phyloP scores from a whole-genome alignment of 2,113 vertebrate genomes.

The Ptyas mucosa region DNA sequence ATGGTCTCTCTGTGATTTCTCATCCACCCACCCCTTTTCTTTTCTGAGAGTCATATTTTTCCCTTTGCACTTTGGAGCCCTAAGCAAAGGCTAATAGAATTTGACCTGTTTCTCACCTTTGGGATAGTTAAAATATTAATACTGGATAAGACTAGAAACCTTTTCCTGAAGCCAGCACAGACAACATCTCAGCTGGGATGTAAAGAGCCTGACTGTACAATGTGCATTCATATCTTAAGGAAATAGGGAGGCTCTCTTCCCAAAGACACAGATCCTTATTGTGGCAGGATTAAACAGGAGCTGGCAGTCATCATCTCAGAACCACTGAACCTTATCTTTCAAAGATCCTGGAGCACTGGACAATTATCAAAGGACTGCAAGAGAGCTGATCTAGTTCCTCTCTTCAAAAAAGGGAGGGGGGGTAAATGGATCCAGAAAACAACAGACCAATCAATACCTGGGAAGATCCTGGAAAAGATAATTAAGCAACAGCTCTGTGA shows the following conservation, averaged over 20 bases:
- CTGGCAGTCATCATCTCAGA: too few species aligned
- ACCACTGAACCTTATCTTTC: too few species aligned
- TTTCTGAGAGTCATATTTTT: neutral
- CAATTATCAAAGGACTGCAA: too few species aligned
- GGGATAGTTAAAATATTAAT: constrained; percentile 49
- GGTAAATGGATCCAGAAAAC: too few species aligned
- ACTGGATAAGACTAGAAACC: constrained; percentile 7
- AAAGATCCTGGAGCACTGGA: too few species aligned
- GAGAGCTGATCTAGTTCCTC: too few species aligned
- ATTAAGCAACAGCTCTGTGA: too few species aligned
- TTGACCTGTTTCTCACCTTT: constrained; percentile 35
- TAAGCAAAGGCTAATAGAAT: constrained; percentile 22
- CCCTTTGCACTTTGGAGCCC: neutral
- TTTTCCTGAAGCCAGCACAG: neutral
- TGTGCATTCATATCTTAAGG: neutral
- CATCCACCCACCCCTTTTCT: neutral
- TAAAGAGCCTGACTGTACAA: neutral
- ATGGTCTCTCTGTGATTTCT: neutral
- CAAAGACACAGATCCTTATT: constrained; percentile 3
- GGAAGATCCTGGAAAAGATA: too few species aligned
- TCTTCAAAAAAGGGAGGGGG: too few species aligned
- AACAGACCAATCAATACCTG: too few species aligned
- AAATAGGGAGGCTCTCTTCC: neutral
- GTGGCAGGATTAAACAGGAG: neutral
- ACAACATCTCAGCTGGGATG: constrained; percentile 18